Conservation (phyloP, 1,140 invertebrate genomes). For the Metaphire vulgaris region DNA sequence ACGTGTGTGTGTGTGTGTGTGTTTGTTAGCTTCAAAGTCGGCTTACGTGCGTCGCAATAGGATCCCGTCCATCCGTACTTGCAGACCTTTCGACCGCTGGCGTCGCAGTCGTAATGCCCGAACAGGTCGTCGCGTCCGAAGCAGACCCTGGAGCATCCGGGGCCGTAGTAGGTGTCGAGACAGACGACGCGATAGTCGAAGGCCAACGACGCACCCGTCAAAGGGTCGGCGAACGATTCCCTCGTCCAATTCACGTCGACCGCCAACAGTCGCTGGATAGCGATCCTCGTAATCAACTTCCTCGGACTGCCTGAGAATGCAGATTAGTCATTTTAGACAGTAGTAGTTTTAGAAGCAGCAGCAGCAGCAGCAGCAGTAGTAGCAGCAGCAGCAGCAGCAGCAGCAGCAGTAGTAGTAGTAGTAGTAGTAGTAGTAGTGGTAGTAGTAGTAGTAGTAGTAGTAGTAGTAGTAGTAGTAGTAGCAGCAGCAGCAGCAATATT, state of each 20-base stretch:
- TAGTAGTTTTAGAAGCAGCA: too few relatives aligned
- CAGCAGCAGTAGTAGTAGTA: too few relatives aligned
- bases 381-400: too few relatives aligned
- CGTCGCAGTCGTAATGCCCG: conserved; percentile 83
- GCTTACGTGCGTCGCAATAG: conserved; percentile 51
- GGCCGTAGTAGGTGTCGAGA: conserved; percentile 40
- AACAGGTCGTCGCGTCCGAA: conserved; percentile 69
- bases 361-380: too few relatives aligned
- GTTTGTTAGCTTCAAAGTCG: too few relatives aligned
- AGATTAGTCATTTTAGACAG: too few relatives aligned
- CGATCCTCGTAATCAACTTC: neutral
- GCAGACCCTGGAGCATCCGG: conserved; percentile 37
- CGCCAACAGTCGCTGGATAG: neutral
- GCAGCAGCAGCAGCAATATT: too few relatives aligned
- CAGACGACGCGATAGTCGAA: conserved; percentile 54
- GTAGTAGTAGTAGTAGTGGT: too few relatives aligned
- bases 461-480: too few relatives aligned
- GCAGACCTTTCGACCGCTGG: conserved; percentile 72
- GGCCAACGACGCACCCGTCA: neutral
- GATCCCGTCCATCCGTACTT: conserved; percentile 81
- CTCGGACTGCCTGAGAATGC: too few relatives aligned
- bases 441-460: too few relatives aligned
- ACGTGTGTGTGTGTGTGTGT: too few relatives aligned
- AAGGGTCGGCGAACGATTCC: neutral
- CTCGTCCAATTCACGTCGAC: neutral